Percentiles rank a stretch among this genome's conserved stretches.
Evolutionary conservation across 2,888 invertebrate species (phyloP).

Genomic region (Odontocolon sp.): DNA sequence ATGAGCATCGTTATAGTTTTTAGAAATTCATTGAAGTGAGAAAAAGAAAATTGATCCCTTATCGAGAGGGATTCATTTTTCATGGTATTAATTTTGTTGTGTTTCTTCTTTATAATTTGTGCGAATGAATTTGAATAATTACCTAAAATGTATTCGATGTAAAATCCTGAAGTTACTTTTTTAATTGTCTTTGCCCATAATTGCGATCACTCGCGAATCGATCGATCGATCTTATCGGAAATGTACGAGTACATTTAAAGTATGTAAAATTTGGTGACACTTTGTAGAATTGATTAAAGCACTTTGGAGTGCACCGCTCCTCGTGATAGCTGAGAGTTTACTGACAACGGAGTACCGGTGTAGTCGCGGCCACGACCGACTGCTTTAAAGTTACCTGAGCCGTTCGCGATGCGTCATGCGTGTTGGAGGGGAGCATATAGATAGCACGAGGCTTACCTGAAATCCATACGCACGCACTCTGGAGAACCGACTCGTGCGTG

Average conservation of each 20-base stretch:
- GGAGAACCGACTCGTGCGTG: background rate
- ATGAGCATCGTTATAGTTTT: background rate
- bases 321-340: slow-evolving; percentile 75
- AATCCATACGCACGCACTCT: slow-evolving; percentile 40
- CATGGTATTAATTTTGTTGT: too few species aligned
- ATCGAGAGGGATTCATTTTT: too few species aligned
- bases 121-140: background rate
- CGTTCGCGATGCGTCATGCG: slow-evolving; percentile 73
- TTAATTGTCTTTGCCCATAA: slow-evolving; percentile 40
- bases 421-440: slow-evolving; percentile 60
- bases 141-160: slow-evolving; percentile 39
- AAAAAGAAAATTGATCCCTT: too few species aligned
- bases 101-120: background rate
- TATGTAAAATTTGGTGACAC: background rate
- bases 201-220: slow-evolving; percentile 52
- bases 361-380: slow-evolving; percentile 69
- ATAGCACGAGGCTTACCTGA: slow-evolving; percentile 52
- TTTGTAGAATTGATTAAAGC: background rate
- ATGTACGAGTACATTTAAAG: slow-evolving; percentile 21
- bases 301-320: slow-evolving; percentile 61
- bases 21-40: too few species aligned
- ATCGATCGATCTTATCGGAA: slow-evolving; percentile 28
- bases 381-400: slow-evolving; percentile 76
- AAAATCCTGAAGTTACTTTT: slow-evolving; percentile 51
- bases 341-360: slow-evolving; percentile 75